A percentile compares a stretch with the other conserved stretches of the same genome.
Evolutionary conservation across 2,888 invertebrate genomes (phyloP).

Genomic region (Molanna angustata): DNA sequence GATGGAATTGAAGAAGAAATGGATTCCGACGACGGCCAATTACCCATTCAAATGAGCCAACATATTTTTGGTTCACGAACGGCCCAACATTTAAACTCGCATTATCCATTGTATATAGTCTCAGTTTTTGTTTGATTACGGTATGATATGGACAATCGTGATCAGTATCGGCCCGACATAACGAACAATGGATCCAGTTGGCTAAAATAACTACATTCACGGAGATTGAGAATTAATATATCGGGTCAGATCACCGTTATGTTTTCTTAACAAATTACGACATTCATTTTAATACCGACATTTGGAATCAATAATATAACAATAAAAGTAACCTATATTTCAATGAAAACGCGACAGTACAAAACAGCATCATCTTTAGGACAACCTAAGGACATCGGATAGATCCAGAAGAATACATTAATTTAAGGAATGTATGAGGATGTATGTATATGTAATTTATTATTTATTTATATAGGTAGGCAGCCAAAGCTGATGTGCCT

Average conservation of each 20-base stretch:
- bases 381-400: too few species aligned
- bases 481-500: too few species aligned
- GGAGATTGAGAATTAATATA: background rate
- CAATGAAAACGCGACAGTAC: too few species aligned
- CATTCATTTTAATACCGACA: too few species aligned
- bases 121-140: constrained; percentile 21
- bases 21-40: constrained; percentile 24
- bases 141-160: constrained; percentile 12
- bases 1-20: constrained; percentile 11
- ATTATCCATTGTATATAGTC: constrained; percentile 25
- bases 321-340: too few species aligned
- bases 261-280: too few species aligned
- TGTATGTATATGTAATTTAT: too few species aligned
- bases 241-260: background rate
- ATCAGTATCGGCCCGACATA: constrained; percentile 13
- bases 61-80: constrained; percentile 6
- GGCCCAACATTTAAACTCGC: constrained; percentile 22
- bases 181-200: background rate
- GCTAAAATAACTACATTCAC: constrained; percentile 3
- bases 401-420: too few species aligned
- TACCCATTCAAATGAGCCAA: constrained; percentile 25
- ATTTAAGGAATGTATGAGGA: too few species aligned
- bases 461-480: too few species aligned
- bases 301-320: too few species aligned
- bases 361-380: too few species aligned